phyloP scores from a whole-genome alignment of 2,113 vertebrate genomes.

The Athene cunicularia region DNA sequence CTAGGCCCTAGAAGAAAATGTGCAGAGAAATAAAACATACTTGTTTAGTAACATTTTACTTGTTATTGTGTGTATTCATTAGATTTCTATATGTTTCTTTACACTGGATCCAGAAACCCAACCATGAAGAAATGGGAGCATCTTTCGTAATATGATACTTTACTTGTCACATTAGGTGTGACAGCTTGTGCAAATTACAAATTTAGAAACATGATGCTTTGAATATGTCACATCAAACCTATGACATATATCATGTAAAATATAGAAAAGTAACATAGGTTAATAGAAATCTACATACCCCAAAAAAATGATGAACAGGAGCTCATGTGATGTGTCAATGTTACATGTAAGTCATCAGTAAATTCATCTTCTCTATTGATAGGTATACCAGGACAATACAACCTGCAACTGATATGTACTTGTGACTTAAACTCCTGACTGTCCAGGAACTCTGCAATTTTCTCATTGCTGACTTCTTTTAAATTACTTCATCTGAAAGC shows the following conservation, averaged over 20 bases:
- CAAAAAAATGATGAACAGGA: not conserved
- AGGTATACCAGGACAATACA: not conserved
- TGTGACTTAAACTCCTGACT: not conserved
- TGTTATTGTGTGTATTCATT: not conserved
- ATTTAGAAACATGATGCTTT: not conserved
- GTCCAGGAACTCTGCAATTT: not conserved
- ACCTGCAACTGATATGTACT: not conserved
- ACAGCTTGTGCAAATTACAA: not conserved
- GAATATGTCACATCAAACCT: not conserved
- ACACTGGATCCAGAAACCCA: not conserved
- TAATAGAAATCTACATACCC: not conserved
- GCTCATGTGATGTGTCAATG: rapidly evolving
- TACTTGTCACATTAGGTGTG: not conserved
- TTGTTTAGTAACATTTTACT: not conserved
- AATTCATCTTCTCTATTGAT: not conserved
- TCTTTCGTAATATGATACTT: not conserved
- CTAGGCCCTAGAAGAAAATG: not conserved
- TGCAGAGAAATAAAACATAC: not conserved
- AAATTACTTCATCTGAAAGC: not conserved
- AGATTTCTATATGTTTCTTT: not conserved
- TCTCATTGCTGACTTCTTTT: not conserved
- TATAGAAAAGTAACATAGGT: not conserved
- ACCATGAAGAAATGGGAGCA: not conserved
- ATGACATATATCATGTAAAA: not conserved
- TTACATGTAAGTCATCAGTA: not conserved